A percentile compares a stretch with the other conserved stretches of the same genome.
phyloP scores from a whole-genome alignment of 2,888 invertebrate genomes.

The Coecobrya sp. region DNA sequence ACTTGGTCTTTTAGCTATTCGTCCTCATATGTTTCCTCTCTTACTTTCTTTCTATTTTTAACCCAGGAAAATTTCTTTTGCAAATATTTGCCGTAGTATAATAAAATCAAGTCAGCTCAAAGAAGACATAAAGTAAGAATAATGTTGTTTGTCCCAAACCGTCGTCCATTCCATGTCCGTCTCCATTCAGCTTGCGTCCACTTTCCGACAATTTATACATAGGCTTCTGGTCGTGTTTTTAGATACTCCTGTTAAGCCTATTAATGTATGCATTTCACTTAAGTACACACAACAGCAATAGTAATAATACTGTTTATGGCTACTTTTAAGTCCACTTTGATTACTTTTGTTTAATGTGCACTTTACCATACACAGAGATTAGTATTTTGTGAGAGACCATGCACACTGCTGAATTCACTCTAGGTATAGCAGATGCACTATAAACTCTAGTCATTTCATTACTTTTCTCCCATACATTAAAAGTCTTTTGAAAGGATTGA shows the following conservation, averaged over 20 bases:
- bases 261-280: constrained; percentile 50
- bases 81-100: constrained; percentile 60
- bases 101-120: constrained; percentile 55
- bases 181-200: neutral
- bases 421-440: neutral
- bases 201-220: constrained; percentile 57
- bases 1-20: neutral
- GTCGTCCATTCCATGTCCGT: constrained; percentile 29
- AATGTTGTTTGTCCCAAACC: constrained; percentile 60
- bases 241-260: constrained; percentile 35
- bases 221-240: constrained; percentile 32
- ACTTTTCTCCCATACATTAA: constrained; percentile 54
- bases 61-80: constrained; percentile 20
- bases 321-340: constrained; percentile 69
- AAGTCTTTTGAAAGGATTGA: constrained; percentile 71
- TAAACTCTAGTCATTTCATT: constrained; percentile 21
- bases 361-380: constrained; percentile 50
- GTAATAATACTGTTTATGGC: constrained; percentile 60
- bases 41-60: neutral
- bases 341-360: constrained; percentile 66
- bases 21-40: neutral
- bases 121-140: constrained; percentile 52
- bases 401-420: neutral
- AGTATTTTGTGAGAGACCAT: constrained; percentile 20
- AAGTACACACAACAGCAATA: constrained; percentile 48